Evolutionary conservation across 2,888 invertebrate species (phyloP).

Genomic region (Ornithoptera alexandrae): DNA sequence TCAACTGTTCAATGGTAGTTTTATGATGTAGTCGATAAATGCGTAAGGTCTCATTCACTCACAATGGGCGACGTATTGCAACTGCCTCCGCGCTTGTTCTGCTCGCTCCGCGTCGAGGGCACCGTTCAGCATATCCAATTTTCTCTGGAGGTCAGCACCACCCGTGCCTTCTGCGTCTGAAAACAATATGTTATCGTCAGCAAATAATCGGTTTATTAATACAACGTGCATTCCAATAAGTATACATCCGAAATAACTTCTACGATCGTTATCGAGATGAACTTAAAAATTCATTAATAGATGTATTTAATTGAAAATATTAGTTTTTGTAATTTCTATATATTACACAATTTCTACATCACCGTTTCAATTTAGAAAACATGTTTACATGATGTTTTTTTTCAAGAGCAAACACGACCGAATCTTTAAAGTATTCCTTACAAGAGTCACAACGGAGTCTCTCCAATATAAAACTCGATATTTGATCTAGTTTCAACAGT

Average conservation of each 20-base stretch:
- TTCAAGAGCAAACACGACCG: too few species aligned
- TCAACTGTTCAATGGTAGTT: conserved; percentile 19
- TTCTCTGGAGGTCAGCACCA: conserved; percentile 92
- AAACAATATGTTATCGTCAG: conserved; percentile 34
- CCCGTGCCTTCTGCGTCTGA: conserved; percentile 91
- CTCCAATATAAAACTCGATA: too few species aligned
- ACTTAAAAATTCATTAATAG: too few species aligned
- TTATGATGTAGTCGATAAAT: conserved; percentile 20
- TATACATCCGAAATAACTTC: not conserved
- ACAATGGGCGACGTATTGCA: conserved; percentile 91
- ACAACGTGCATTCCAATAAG: not conserved
- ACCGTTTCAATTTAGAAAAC: too few species aligned
- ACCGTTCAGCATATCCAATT: conserved; percentile 93
- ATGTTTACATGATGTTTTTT: too few species aligned
- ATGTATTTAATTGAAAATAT: too few species aligned
- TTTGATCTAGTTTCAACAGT: too few species aligned
- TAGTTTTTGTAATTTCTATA: too few species aligned
- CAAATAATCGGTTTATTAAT: conserved; percentile 11
- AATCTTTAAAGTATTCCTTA: too few species aligned
- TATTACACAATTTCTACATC: too few species aligned
- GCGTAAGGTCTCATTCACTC: conserved; percentile 65
- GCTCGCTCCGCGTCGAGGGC: conserved; percentile 93
- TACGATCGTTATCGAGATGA: not conserved
- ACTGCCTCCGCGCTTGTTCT: conserved; percentile 87
- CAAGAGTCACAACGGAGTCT: too few species aligned